A percentile compares a stretch with the other conserved stretches of the same genome.
These are phyloP conservation scores for Mus pahari DNA, from an alignment of 2,113 vertebrate species.

Conservation along the genomic window DNA sequence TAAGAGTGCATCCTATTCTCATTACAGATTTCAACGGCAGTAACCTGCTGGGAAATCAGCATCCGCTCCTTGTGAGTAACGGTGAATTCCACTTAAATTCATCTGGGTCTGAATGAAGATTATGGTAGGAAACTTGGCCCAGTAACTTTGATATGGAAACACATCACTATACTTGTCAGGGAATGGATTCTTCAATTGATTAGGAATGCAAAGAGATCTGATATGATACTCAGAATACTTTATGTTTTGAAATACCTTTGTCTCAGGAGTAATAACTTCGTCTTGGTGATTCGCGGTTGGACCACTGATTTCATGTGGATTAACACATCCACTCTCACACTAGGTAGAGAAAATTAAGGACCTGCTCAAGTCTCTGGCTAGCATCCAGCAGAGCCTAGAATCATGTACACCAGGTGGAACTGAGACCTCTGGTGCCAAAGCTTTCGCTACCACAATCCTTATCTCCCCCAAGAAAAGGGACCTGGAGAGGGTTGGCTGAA, in stretches of 20 bases:
- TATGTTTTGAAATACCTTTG: conserved; percentile 17
- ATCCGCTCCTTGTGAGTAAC: background rate
- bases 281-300: background rate
- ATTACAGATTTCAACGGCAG: conserved; percentile 5
- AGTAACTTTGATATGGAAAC: background rate
- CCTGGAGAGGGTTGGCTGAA: background rate
- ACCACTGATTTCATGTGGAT: background rate
- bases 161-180: background rate
- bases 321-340: background rate
- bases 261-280: background rate
- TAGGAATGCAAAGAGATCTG: background rate
- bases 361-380: background rate
- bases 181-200: background rate
- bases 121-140: background rate
- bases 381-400: background rate
- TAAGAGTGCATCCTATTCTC: background rate
- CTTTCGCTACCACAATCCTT: background rate
- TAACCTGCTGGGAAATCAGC: background rate
- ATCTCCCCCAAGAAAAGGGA: background rate
- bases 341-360: background rate
- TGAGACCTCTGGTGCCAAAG: background rate
- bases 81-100: background rate
- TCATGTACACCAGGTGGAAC: background rate
- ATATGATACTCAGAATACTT: background rate
- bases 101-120: background rate